Percentiles rank a stretch among this genome's conserved stretches.
Conservation (phyloP, 2,888 invertebrate species). For the Macaria notata region DNA sequence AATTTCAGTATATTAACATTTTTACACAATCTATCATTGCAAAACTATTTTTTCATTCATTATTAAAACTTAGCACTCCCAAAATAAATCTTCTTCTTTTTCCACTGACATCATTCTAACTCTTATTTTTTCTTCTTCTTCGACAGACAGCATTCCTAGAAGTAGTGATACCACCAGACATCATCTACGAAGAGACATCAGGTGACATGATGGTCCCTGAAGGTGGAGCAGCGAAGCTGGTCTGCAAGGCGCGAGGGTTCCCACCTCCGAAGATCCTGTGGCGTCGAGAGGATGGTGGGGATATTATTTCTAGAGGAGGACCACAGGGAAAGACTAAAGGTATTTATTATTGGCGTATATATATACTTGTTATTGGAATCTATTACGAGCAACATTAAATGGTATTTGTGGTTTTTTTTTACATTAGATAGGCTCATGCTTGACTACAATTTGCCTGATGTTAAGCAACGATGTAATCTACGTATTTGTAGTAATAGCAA, state of each 20-base stretch:
- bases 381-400: neutral
- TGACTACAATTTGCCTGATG: too few species aligned
- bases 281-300: conserved; percentile 93
- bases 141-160: conserved; percentile 91
- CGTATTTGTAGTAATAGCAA: too few species aligned
- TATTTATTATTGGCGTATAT: too few species aligned
- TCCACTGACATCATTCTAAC: too few species aligned
- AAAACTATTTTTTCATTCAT: too few species aligned
- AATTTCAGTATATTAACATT: too few species aligned
- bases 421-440: too few species aligned
- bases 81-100: too few species aligned
- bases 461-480: too few species aligned
- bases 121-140: neutral
- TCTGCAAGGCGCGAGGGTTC: conserved; percentile 92
- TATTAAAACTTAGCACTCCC: too few species aligned
- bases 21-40: too few species aligned
- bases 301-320: conserved; percentile 89
- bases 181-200: conserved; percentile 93
- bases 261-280: conserved; percentile 93
- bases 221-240: conserved; percentile 92
- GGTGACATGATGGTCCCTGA: conserved; percentile 98
- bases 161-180: conserved; percentile 95
- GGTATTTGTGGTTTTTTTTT: too few species aligned
- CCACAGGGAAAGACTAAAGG: conserved; percentile 89
- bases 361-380: neutral